Percentiles rank a stretch among this genome's conserved stretches.
These are phyloP conservation scores for Grammomys dolichurus DNA, from an alignment of 2,113 vertebrate species.

Conservation along the genomic window DNA sequence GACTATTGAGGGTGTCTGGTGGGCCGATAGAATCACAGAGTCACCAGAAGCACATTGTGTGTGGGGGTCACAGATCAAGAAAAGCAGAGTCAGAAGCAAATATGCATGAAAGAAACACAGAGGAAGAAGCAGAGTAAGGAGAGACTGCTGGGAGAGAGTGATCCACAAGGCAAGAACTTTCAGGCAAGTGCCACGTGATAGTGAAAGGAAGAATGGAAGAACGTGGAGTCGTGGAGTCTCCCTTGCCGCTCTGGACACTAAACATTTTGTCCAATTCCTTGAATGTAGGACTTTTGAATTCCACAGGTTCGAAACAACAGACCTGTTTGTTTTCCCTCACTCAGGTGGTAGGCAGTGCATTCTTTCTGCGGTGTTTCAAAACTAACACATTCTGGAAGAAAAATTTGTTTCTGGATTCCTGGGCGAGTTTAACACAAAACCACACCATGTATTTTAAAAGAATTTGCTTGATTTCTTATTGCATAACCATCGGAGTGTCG, in stretches of 20 bases:
- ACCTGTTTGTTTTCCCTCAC: neutral
- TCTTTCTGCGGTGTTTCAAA: neutral
- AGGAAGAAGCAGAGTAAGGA: neutral
- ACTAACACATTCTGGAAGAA: neutral
- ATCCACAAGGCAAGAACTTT: neutral
- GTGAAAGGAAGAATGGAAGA: neutral
- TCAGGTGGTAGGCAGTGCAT: neutral
- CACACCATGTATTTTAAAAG: neutral
- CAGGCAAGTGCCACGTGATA: rapidly evolving
- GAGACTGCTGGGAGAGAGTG: too few species aligned
- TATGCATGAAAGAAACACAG: rapidly evolving
- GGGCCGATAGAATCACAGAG: neutral
- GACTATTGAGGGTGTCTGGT: neutral
- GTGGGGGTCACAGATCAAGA: neutral
- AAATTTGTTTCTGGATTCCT: neutral
- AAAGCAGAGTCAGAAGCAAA: neutral
- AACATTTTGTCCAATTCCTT: neutral
- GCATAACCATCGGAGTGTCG: neutral
- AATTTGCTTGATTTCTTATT: neutral
- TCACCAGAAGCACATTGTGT: neutral
- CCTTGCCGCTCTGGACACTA: neutral
- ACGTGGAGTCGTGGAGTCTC: too few species aligned
- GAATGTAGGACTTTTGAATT: neutral
- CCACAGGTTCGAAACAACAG: neutral
- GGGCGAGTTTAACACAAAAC: neutral